These are phyloP conservation scores for Malurus leucopterus DNA, from an alignment of 2,797 vertebrate genomes.

Conservation along the genomic window DNA sequence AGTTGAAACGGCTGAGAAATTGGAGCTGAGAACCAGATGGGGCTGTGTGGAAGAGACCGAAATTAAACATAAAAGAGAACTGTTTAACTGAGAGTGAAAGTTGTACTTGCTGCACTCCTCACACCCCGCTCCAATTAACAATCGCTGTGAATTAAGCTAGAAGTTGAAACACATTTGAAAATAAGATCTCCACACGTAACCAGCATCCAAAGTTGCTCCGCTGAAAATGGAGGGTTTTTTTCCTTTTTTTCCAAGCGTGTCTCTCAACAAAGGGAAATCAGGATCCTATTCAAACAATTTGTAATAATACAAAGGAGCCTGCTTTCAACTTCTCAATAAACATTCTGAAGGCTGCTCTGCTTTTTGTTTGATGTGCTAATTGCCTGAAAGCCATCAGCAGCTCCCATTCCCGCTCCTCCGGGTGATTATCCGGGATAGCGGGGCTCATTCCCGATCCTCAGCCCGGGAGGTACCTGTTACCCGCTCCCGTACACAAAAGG, in stretches of 20 bases:
- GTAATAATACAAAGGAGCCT: constrained; percentile 47
- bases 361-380: constrained; percentile 54
- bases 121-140: constrained; percentile 23
- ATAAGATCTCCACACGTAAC: neutral
- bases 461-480: neutral
- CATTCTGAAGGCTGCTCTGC: constrained; percentile 19
- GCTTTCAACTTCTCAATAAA: constrained; percentile 47
- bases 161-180: constrained; percentile 48
- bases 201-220: constrained; percentile 3
- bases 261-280: constrained; percentile 58
- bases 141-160: constrained; percentile 36
- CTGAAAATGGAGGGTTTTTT: neutral
- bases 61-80: constrained; percentile 41
- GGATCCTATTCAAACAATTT: constrained; percentile 53
- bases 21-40: constrained; percentile 53
- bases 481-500: constrained; percentile 13
- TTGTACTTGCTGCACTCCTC: constrained; percentile 21
- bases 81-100: constrained; percentile 45
- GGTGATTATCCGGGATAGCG: neutral
- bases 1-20: constrained; percentile 38
- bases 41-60: constrained; percentile 7
- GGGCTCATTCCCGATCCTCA: neutral
- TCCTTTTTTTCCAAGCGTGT: neutral
- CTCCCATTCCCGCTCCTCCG: neutral
- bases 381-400: constrained; percentile 17